Evolutionary conservation across 2,113 vertebrate species (phyloP), one percentile per base, ranked within the genome.

Genomic region (Catharus minimus): DNA sequence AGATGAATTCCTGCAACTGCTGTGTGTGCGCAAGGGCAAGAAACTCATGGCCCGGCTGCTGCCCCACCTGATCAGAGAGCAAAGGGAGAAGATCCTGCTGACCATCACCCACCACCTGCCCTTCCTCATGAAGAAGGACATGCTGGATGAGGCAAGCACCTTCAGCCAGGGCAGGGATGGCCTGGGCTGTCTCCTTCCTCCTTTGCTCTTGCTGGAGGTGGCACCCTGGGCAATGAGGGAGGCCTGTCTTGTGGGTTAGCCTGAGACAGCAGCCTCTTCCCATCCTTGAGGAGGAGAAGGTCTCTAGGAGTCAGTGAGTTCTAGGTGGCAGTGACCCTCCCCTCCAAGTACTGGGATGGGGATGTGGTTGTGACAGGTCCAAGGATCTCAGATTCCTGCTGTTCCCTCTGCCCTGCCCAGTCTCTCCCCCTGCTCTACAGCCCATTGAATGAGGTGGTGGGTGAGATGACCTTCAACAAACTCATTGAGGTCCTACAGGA

Each of bases 11-110:
- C 95, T 99, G 69, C 98, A 99, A 24, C 97, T 98, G 68, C 97
- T 99, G 24, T 97, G 98, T 20, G 96, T 99, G 72, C 96, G 97
- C 50, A 99, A 99, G 89, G 99, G 99, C 53, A 99, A 99, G 97
- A 97, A 96, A 56, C 93, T 99, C 1, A n/a, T 94, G 0, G 97
- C 98, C 4, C 98, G 99, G 30, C 98, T 99, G 66, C 95, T 99
- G 46, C 98, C 98, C 1, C 98, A 98, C 86, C 92, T 99, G 61
- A 96, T 96, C 21, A 96, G 10, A 3, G 98, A 98, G 36, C 94
- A 90, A 26, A 97, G 97, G 0, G 90, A 98, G 74, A 96, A 96
- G 50, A 94, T 99, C 69, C 96, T 99, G 69, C 61, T 94, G 32
- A 94, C 94, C 7, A 93, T 99, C 94, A 97, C 97, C 5, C 95